Conservation (phyloP, 2,888 invertebrate genomes). For the Scaptomyza parva region DNA sequence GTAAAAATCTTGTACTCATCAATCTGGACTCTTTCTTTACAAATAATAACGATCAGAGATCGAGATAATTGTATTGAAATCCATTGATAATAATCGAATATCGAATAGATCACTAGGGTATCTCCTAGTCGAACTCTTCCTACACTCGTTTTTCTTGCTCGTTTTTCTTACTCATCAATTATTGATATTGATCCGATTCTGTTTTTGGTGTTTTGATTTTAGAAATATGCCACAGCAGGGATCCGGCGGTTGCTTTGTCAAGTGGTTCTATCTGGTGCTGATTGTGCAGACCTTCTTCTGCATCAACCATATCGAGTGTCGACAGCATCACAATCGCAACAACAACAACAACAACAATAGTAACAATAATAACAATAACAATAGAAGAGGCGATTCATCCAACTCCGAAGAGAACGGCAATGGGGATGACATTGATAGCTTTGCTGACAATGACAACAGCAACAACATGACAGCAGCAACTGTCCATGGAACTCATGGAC, state of each 20-base stretch:
- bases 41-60: no score
- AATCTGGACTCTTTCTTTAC: no score
- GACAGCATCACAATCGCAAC: slow-evolving; percentile 69
- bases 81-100: no score
- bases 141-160: not conserved
- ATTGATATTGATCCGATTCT: slow-evolving; percentile 24
- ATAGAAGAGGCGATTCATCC: slow-evolving; percentile 54
- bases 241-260: slow-evolving; percentile 65
- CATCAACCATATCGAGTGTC: slow-evolving; percentile 68
- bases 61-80: no score
- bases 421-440: slow-evolving; percentile 54
- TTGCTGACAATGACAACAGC: slow-evolving; percentile 55
- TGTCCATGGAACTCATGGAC: slow-evolving; percentile 19
- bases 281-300: slow-evolving; percentile 70
- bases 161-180: slow-evolving; percentile 11
- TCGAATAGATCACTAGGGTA: not conserved
- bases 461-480: slow-evolving; percentile 45
- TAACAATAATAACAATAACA: slow-evolving; percentile 45
- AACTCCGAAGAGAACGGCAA: slow-evolving; percentile 66
- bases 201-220: slow-evolving; percentile 8
- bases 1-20: no score
- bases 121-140: not conserved
- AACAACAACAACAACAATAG: slow-evolving; percentile 48
- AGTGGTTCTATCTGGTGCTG: slow-evolving; percentile 75
- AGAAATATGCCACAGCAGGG: slow-evolving; percentile 71